Base-by-base conservation (phyloP, 2,113 vertebrate genomes). In the Puntigrus tetrazona region DNA sequence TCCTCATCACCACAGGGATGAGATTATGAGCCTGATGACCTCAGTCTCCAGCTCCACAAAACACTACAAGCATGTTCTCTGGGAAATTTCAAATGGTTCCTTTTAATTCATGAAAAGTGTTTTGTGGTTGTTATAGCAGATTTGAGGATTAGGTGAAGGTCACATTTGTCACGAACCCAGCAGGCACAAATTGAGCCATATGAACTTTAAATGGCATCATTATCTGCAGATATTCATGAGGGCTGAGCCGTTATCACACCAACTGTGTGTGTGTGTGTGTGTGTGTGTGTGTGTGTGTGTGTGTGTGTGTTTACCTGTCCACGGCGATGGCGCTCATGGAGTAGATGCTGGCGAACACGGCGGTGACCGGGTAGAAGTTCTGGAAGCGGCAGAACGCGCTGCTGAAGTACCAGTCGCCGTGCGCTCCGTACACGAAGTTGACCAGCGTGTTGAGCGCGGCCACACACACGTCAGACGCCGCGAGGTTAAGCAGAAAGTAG, bases 371-470 rank as follows among this genome's bases (percentile, higher is more conserved):
- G 67, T 82, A 86, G 75, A 88, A 88, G 85, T 88, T 88, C 31
- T 88, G 88, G 80, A 88, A 88, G 74, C 82, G 84, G 69, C 88
- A 88, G 76, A 81, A 88, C 1, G 59, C 83, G 38, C 41, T 34
- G 29, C 88, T 85, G 61, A 88, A 88, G 85, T 88, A 85, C 88
- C 88, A 88, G 65, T 88, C 59, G 27, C 83, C 88, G 59, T 80
- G 83, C 29, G 81, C 79, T 1, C 79, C 88, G 76, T 85, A 85
- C 47, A 88, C 69, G 76, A 88, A 76, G 70, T 88, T 88, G 0
- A 88, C 75, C 5, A 78, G 85, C 16, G 85, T 59, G 85, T 88
- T 88, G 47, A 88, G 77, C 4, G 85, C 83, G 29, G 88, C 88
- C 83, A 88, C 67, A n/a, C 78, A 50, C 67, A 69, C 88, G 41